Conservation (phyloP, 2,113 vertebrate genomes). For the Pomatostomus ruficeps region DNA sequence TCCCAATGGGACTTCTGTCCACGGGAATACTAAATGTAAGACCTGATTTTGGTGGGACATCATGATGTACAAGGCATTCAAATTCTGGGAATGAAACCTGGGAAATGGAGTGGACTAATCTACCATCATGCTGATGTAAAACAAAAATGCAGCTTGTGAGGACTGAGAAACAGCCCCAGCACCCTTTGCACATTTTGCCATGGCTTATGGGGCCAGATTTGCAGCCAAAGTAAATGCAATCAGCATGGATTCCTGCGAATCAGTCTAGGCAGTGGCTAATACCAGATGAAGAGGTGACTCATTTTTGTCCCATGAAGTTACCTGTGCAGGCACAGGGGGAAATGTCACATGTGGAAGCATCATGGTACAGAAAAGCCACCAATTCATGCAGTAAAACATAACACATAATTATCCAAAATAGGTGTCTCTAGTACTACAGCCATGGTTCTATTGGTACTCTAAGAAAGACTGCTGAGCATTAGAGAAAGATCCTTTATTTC, state of each 20-base stretch:
- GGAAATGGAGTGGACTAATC: background rate
- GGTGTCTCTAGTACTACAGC: background rate
- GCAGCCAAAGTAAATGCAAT: background rate
- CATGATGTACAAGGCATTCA: background rate
- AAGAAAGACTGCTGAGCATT: background rate
- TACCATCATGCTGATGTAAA: background rate
- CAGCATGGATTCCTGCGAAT: background rate
- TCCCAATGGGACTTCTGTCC: background rate
- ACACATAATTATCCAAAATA: background rate
- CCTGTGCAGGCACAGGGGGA: background rate
- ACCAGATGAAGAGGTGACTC: background rate
- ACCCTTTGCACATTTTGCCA: background rate
- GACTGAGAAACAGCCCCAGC: background rate
- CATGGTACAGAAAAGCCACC: slow-evolving; percentile 3
- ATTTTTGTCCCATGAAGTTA: background rate
- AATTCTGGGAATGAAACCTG: background rate
- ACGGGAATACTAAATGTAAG: background rate
- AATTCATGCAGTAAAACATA: background rate
- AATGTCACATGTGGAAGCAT: background rate
- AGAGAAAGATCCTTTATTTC: background rate
- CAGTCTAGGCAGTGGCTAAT: background rate
- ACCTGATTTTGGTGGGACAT: background rate
- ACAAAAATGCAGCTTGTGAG: background rate
- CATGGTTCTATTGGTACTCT: background rate
- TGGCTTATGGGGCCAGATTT: background rate